Conservation (phyloP, 2,113 vertebrate genomes). For the Hippocampus mohnikei region DNA sequence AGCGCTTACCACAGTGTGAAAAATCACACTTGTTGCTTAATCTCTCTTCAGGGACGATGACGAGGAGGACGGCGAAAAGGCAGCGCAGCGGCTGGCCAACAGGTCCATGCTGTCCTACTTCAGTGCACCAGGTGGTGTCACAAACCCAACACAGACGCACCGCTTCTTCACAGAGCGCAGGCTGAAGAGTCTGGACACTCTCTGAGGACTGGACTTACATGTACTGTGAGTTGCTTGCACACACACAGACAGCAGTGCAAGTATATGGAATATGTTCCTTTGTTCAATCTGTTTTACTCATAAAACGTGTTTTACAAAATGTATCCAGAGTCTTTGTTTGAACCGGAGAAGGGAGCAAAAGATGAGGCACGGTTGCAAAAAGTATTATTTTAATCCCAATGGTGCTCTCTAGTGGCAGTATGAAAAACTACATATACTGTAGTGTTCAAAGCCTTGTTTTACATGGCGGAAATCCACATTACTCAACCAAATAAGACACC, state of each 20-base stretch:
- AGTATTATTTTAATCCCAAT: conserved; percentile 6
- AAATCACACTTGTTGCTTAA: conserved; percentile 11
- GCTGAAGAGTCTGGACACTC: conserved; percentile 68
- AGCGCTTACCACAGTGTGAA: conserved; percentile 5
- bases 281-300: conserved; percentile 2
- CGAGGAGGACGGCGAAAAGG: conserved; percentile 64
- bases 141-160: conserved; percentile 59
- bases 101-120: conserved; percentile 77
- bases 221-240: not conserved
- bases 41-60: conserved; percentile 76
- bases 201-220: conserved; percentile 46
- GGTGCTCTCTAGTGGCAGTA: conserved; percentile 38
- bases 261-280: conserved; percentile 9
- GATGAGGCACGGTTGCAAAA: not conserved
- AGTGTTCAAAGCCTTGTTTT: not conserved
- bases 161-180: conserved; percentile 82
- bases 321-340: not conserved
- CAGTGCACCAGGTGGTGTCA: conserved; percentile 41
- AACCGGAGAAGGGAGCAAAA: not conserved
- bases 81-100: conserved; percentile 65
- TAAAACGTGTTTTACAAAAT: not conserved
- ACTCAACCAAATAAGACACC: not conserved
- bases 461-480: not conserved
- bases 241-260: not conserved
- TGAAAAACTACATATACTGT: not conserved